These are phyloP conservation scores for Gryllus longicercus DNA, from an alignment of 2,888 invertebrate species.

Conservation along the genomic window DNA sequence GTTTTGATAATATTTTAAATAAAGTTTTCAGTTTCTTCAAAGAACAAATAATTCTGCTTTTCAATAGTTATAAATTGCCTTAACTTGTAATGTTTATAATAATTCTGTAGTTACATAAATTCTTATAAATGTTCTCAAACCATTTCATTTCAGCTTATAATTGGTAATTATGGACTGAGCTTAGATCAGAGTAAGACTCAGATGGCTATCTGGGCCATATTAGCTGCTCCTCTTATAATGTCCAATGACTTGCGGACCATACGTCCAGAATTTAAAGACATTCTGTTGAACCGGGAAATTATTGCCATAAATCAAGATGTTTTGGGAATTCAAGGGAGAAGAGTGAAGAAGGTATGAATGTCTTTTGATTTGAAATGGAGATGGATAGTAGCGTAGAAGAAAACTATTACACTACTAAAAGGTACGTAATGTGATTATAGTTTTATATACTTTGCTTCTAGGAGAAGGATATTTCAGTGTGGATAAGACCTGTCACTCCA, in stretches of 20 bases:
- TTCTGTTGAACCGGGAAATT: slow-evolving; percentile 58
- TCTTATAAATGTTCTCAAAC: too few relatives aligned
- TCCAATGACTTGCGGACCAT: slow-evolving; percentile 61
- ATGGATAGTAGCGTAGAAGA: too few relatives aligned
- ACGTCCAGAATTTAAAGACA: slow-evolving; percentile 54
- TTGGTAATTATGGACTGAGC: slow-evolving; percentile 59
- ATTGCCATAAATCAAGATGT: slow-evolving; percentile 65
- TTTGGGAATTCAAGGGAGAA: slow-evolving; percentile 59
- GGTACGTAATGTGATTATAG: too few relatives aligned
- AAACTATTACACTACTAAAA: too few relatives aligned
- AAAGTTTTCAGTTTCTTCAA: too few relatives aligned
- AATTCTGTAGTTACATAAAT: too few relatives aligned
- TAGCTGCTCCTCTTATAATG: slow-evolving; percentile 67
- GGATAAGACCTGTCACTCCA: slow-evolving; percentile 56
- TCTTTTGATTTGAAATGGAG: too few relatives aligned
- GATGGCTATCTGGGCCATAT: slow-evolving; percentile 68
- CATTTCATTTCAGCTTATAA: slow-evolving; percentile 48
- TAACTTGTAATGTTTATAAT: too few relatives aligned
- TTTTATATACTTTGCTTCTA: slow-evolving; percentile 28
- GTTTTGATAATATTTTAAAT: too few relatives aligned
- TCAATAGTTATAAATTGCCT: too few relatives aligned
- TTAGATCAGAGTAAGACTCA: slow-evolving; percentile 62
- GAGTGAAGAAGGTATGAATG: slow-evolving; percentile 42
- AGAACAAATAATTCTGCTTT: too few relatives aligned
- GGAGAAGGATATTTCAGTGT: slow-evolving; percentile 49